Percentiles rank a stretch among this genome's conserved stretches.
phyloP scores from a whole-genome alignment of 2,797 vertebrate genomes.

The Helicolenus hilgendorfi region DNA sequence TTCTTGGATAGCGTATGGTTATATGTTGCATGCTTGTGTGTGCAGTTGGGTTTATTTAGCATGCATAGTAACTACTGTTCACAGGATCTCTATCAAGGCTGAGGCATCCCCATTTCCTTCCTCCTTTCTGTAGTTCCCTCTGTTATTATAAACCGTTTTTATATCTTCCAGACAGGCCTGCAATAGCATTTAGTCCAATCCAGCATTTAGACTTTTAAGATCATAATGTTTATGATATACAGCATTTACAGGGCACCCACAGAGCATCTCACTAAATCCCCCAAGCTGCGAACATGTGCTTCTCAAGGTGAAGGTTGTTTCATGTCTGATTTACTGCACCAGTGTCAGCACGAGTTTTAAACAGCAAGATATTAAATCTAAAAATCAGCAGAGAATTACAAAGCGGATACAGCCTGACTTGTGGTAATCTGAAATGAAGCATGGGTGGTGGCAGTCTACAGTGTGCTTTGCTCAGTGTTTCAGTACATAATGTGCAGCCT shows the following conservation, averaged over 20 bases:
- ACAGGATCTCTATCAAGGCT: background rate
- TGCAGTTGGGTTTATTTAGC: background rate
- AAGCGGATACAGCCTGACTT: background rate
- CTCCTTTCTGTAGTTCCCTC: background rate
- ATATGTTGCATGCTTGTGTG: background rate
- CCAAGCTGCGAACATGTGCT: conserved; percentile 16
- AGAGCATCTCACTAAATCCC: conserved; percentile 34
- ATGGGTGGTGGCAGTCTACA: background rate
- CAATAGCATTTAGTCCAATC: conserved; percentile 40
- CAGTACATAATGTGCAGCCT: background rate
- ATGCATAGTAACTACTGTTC: background rate
- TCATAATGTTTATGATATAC: conserved; percentile 28
- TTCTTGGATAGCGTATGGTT: background rate
- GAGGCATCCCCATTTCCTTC: background rate
- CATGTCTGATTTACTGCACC: conserved; percentile 45
- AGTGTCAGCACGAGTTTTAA: background rate
- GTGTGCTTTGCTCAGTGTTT: background rate
- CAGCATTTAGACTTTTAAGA: conserved; percentile 34
- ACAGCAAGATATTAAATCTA: conserved; percentile 32
- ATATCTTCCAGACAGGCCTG: conserved; percentile 29
- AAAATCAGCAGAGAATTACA: conserved; percentile 22
- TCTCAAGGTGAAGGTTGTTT: conserved; percentile 44
- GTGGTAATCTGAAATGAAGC: background rate
- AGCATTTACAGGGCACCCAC: conserved; percentile 32
- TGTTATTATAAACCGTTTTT: conserved; percentile 32